Percentiles rank a stretch among this genome's conserved stretches.
Conservation (phyloP, 2,113 vertebrate genomes). For the Sylvietta virens region DNA sequence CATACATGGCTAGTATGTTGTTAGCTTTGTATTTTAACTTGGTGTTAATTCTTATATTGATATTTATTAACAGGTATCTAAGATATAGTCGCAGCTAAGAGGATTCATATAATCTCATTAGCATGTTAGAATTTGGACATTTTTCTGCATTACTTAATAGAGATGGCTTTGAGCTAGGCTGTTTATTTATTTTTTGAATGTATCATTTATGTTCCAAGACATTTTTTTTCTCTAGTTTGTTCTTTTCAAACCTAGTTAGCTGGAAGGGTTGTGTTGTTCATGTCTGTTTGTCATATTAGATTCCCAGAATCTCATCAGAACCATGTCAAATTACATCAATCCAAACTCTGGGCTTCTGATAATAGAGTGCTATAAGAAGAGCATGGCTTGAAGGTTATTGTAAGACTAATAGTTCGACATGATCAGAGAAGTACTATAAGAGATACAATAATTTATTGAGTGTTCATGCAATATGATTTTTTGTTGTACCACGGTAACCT, state of each 20-base stretch:
- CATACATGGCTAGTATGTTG: background rate
- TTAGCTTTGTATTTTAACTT: background rate
- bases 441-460: background rate
- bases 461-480: background rate
- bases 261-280: background rate
- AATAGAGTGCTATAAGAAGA: background rate
- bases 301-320: background rate
- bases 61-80: background rate
- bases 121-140: background rate
- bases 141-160: background rate
- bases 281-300: conserved; percentile 3
- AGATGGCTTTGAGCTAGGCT: background rate
- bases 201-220: background rate
- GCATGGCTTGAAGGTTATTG: background rate
- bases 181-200: background rate
- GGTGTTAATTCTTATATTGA: background rate
- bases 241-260: background rate
- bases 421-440: background rate
- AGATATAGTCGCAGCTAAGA: background rate
- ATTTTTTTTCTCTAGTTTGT: background rate
- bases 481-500: background rate
- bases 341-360: background rate
- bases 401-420: background rate
- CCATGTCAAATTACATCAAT: conserved; percentile 21
- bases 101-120: background rate